Evolutionary conservation across 2,797 vertebrate species (phyloP).

Genomic region (Sylvilagus floridanus): DNA sequence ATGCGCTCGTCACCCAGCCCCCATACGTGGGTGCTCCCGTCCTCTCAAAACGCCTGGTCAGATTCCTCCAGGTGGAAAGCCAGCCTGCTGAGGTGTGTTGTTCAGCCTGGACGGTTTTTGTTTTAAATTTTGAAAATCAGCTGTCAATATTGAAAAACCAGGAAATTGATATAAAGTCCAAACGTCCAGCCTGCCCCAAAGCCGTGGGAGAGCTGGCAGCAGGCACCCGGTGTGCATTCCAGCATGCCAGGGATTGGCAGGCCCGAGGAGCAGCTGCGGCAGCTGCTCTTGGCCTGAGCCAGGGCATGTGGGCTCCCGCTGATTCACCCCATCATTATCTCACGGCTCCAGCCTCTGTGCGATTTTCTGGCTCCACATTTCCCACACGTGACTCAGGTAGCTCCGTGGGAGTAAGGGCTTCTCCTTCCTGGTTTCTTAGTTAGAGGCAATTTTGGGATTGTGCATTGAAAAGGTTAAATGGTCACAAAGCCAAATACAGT

Average conservation of each 20-base stretch:
- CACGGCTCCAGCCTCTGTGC: fast-evolving
- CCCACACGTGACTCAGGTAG: neutral
- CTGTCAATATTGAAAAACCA: constrained; percentile 34
- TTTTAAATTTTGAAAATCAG: neutral
- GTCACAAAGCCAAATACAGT: neutral
- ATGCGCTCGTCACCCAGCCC: fast-evolving
- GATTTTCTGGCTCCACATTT: neutral
- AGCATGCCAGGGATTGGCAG: neutral
- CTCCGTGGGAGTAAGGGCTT: no score
- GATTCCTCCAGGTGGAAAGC: neutral
- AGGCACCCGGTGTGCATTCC: neutral
- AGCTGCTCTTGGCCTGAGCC: constrained; percentile 22
- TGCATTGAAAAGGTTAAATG: neutral
- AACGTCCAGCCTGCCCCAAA: neutral
- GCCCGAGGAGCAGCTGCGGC: neutral
- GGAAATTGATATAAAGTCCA: neutral
- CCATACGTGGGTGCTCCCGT: neutral
- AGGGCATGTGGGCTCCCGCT: neutral
- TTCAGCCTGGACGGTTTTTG: neutral
- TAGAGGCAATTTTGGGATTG: neutral
- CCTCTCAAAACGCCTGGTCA: neutral
- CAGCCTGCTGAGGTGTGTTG: neutral
- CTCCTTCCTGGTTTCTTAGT: neutral
- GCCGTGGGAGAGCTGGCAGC: neutral
- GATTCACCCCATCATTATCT: neutral